Evolutionary conservation across 2,797 vertebrate genomes (phyloP).

Genomic region (Lateolabrax maculatus): DNA sequence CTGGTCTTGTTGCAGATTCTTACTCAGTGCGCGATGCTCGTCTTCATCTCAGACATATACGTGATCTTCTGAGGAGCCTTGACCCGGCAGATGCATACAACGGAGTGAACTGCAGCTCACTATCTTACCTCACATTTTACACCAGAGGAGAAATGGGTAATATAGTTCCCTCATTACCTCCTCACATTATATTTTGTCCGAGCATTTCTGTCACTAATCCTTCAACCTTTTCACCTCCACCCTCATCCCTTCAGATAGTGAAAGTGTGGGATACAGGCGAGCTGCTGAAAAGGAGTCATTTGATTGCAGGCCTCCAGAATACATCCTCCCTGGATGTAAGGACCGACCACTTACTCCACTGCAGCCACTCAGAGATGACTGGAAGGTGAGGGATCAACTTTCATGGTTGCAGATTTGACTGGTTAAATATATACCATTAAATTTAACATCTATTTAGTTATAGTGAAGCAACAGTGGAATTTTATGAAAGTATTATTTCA

Average conservation of each 20-base stretch:
- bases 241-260: slow-evolving; percentile 55
- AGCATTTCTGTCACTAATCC: slow-evolving; percentile 40
- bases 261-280: slow-evolving; percentile 79
- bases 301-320: slow-evolving; percentile 90
- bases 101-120: slow-evolving; percentile 91
- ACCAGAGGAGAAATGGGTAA: slow-evolving; percentile 88
- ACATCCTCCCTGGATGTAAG: slow-evolving; percentile 92
- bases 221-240: background rate
- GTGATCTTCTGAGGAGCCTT: slow-evolving; percentile 94
- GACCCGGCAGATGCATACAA: slow-evolving; percentile 94
- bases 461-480: background rate
- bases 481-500: slow-evolving; percentile 54
- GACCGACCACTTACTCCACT: slow-evolving; percentile 89
- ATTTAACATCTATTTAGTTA: background rate
- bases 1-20: slow-evolving; percentile 81
- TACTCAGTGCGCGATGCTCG: slow-evolving; percentile 94
- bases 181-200: slow-evolving; percentile 34
- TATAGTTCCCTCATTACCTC: slow-evolving; percentile 68
- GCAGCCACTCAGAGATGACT: slow-evolving; percentile 90
- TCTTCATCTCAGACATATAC: slow-evolving; percentile 93
- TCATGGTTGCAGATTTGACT: background rate
- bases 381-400: slow-evolving; percentile 86
- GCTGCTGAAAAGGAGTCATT: slow-evolving; percentile 87
- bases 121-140: slow-evolving; percentile 92
- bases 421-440: background rate